These are phyloP conservation scores for Apogon hyalosoma DNA, from an alignment of 2,797 vertebrate species.

Conservation along the genomic window DNA sequence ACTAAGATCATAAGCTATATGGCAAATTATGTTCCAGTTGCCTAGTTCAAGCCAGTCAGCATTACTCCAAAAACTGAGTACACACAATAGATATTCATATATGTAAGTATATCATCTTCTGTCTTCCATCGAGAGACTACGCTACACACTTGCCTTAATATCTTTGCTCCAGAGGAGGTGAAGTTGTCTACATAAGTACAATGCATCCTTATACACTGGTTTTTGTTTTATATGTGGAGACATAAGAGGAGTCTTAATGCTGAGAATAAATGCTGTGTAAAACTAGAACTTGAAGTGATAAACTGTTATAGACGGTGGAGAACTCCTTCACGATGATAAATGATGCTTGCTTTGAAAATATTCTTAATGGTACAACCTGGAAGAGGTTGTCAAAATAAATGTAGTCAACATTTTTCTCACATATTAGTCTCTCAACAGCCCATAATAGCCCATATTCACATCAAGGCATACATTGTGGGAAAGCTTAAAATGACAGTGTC, in stretches of 20 bases:
- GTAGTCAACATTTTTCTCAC: not conserved
- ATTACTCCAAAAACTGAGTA: conserved; percentile 39
- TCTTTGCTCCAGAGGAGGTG: too few relatives aligned
- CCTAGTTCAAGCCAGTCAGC: conserved; percentile 43
- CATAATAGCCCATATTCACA: not conserved
- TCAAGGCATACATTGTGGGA: too few relatives aligned
- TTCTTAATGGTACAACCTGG: conserved; percentile 1
- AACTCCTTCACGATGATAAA: conserved; percentile 7
- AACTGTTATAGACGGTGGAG: not conserved
- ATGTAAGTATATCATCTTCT: too few relatives aligned
- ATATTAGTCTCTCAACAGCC: conserved; percentile 1
- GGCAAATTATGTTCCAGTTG: conserved; percentile 59
- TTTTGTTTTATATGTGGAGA: too few relatives aligned
- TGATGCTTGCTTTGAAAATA: not conserved
- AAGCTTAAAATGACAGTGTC: not conserved
- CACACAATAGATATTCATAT: too few relatives aligned
- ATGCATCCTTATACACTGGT: too few relatives aligned
- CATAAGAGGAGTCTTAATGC: not conserved
- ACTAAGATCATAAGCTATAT: conserved; percentile 57
- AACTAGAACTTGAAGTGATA: not conserved
- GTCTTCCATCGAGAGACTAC: too few relatives aligned
- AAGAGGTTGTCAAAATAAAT: not conserved
- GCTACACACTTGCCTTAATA: too few relatives aligned
- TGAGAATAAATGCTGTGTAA: not conserved
- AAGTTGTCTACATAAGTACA: too few relatives aligned